phyloP scores from a whole-genome alignment of 2,113 vertebrate genomes.

The Chlorodrepanis virens region DNA sequence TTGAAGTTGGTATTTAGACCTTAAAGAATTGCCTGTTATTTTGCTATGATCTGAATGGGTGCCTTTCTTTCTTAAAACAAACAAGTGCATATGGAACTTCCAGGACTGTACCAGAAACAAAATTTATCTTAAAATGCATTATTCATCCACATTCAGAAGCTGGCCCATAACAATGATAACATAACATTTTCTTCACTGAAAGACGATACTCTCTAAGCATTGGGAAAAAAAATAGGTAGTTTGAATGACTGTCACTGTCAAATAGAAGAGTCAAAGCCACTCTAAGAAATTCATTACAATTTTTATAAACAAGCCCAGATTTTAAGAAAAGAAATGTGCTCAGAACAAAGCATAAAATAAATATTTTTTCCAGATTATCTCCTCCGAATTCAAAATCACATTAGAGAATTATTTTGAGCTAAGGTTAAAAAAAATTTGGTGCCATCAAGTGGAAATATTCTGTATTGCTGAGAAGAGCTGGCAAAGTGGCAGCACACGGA shows the following conservation, averaged over 20 bases:
- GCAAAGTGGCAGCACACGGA: neutral
- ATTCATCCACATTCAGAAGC: neutral
- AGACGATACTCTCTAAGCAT: neutral
- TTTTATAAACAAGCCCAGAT: neutral
- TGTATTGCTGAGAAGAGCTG: slow-evolving; percentile 48
- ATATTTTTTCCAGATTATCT: neutral
- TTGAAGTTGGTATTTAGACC: neutral
- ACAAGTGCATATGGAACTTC: neutral
- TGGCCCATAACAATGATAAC: neutral
- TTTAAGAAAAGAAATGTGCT: neutral
- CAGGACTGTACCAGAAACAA: neutral
- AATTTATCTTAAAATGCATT: neutral
- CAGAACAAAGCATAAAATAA: neutral
- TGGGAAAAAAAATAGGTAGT: neutral
- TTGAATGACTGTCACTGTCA: neutral
- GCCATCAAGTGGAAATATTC: slow-evolving; percentile 68
- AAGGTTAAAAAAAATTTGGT: slow-evolving; percentile 67
- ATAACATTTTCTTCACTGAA: neutral
- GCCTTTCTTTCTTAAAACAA: neutral
- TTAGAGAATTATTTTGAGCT: neutral
- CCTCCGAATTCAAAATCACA: neutral
- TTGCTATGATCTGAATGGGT: neutral
- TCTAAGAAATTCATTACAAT: neutral
- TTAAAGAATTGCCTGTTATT: neutral
- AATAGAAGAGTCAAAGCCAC: neutral